Conservation (phyloP, 2,797 vertebrate species). For the Lacerta bilineata region DNA sequence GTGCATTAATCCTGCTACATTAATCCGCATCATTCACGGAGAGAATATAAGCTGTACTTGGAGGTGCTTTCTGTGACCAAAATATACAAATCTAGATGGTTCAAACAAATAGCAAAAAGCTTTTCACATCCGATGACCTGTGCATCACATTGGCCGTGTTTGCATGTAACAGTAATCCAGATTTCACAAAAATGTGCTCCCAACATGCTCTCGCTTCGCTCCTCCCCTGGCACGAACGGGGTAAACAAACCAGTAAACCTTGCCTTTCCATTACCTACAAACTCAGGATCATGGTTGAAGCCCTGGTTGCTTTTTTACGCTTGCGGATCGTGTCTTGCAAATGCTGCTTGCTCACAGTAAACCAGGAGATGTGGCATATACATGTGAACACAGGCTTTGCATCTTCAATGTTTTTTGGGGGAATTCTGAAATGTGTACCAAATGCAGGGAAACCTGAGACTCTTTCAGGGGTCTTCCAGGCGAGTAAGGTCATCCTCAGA, state of each 20-base stretch:
- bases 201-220: too few relatives aligned
- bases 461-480: neutral
- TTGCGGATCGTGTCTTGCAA: neutral
- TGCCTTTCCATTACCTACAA: too few relatives aligned
- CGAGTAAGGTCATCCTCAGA: conserved; percentile 25
- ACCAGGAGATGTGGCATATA: neutral
- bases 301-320: neutral
- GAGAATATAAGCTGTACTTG: neutral
- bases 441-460: neutral
- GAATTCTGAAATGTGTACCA: conserved; percentile 8
- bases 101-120: neutral
- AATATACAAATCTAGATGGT: neutral
- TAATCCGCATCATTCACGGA: neutral
- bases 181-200: too few relatives aligned
- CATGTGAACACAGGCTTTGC: neutral
- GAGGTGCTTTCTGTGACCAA: neutral
- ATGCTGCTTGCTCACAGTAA: neutral
- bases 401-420: neutral
- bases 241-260: too few relatives aligned
- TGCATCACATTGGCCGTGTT: neutral
- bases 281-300: too few relatives aligned
- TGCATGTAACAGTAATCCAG: too few relatives aligned
- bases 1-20: neutral
- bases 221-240: too few relatives aligned
- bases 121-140: neutral